Conservation (phyloP, 2,113 vertebrate species). For the Cavia porcellus region DNA sequence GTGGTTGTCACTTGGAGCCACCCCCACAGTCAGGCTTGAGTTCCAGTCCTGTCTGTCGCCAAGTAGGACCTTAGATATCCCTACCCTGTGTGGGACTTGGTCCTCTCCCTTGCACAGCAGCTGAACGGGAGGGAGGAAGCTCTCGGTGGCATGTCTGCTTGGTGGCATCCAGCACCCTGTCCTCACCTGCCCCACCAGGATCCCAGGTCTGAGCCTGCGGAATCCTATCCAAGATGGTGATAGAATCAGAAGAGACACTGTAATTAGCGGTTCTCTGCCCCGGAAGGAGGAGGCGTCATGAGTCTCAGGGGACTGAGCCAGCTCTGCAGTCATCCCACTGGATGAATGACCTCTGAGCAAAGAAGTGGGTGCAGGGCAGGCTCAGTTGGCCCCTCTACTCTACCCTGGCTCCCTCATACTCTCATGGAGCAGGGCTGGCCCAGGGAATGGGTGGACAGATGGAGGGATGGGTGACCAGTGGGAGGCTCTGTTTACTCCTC, state of each 20-base stretch:
- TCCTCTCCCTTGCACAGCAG: background rate
- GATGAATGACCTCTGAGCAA: background rate
- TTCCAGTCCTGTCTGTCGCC: background rate
- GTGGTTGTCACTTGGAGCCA: background rate
- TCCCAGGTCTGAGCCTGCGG: background rate
- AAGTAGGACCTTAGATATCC: background rate
- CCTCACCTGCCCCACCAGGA: background rate
- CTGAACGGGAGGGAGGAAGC: background rate
- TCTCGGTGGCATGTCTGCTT: background rate
- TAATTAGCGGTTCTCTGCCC: constrained; percentile 58
- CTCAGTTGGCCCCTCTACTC: background rate
- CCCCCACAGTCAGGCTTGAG: background rate
- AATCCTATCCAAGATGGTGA: background rate
- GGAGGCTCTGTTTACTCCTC: background rate
- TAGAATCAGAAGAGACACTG: constrained; percentile 46
- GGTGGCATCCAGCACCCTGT: background rate
- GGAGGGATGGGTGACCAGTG: background rate
- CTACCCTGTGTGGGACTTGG: background rate
- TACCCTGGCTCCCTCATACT: background rate
- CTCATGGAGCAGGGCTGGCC: background rate
- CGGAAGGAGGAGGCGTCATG: constrained; percentile 60
- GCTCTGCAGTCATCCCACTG: background rate
- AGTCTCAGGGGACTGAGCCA: background rate
- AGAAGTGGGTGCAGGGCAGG: background rate
- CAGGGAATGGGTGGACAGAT: background rate